A percentile compares a stretch with the other conserved stretches of the same genome.
Conservation (phyloP, 2,113 vertebrate genomes). For the Phocoena sinus region DNA sequence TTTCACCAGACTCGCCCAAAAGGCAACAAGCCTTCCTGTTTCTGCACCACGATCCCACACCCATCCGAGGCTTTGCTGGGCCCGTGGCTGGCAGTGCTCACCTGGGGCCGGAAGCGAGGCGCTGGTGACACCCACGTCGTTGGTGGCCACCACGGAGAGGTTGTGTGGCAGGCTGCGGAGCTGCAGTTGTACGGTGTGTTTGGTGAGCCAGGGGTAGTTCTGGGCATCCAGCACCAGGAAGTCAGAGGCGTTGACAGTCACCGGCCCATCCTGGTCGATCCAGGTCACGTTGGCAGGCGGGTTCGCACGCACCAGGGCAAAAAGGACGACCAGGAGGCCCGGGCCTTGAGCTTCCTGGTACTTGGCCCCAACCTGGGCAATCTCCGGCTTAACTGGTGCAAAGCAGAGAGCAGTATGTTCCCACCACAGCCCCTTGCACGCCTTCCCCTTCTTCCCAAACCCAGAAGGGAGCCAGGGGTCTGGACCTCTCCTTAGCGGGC, state of each 20-base stretch:
- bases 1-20: neutral
- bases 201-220: slow-evolving; percentile 85
- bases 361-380: slow-evolving; percentile 82
- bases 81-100: slow-evolving; percentile 42
- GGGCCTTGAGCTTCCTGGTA: slow-evolving; percentile 81
- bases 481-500: neutral
- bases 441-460: neutral
- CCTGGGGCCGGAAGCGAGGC: slow-evolving; percentile 86
- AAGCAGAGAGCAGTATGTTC: slow-evolving; percentile 11
- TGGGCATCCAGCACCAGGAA: slow-evolving; percentile 86
- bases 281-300: slow-evolving; percentile 87
- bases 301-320: slow-evolving; percentile 88
- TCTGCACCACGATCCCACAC: neutral
- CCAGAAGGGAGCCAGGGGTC: neutral
- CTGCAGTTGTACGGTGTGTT: slow-evolving; percentile 86
- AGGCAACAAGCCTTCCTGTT: neutral
- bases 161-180: slow-evolving; percentile 81
- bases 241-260: slow-evolving; percentile 85
- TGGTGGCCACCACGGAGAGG: slow-evolving; percentile 84
- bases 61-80: neutral
- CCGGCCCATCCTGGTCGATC: slow-evolving; percentile 83
- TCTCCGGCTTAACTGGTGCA: slow-evolving; percentile 87
- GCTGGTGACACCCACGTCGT: slow-evolving; percentile 82
- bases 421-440: neutral
- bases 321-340: slow-evolving; percentile 87